Percentiles rank a stretch among this genome's conserved stretches.
phyloP scores from a whole-genome alignment of 2,113 vertebrate genomes.

The Camelus dromedarius region DNA sequence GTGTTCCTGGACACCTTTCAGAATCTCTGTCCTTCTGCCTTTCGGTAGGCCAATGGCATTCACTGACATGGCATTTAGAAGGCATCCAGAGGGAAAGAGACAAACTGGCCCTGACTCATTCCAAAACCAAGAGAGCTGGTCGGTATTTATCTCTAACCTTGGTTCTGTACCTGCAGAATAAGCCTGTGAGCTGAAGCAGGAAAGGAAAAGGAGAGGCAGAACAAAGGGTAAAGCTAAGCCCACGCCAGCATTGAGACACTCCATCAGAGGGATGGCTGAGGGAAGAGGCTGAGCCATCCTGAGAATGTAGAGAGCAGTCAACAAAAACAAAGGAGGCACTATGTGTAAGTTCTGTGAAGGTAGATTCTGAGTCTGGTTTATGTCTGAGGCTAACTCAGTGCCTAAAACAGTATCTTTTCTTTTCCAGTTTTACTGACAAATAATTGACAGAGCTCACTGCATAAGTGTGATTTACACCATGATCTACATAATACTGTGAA shows the following conservation, averaged over 20 bases:
- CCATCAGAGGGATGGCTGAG: neutral
- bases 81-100: neutral
- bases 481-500: neutral
- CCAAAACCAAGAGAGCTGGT: neutral
- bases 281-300: neutral
- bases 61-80: neutral
- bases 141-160: neutral
- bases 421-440: neutral
- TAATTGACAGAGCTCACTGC: neutral
- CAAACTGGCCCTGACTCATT: neutral
- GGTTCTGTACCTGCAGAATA: neutral
- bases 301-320: neutral
- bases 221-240: neutral
- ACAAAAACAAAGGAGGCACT: neutral
- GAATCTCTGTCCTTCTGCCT: neutral
- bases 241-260: neutral
- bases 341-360: neutral
- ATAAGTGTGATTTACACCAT: neutral
- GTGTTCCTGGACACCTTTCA: neutral
- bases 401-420: neutral
- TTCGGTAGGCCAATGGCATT: neutral
- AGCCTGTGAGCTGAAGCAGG: neutral
- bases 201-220: neutral
- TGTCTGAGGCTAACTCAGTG: neutral
- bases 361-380: neutral